Evolutionary conservation across 1,140 invertebrate genomes (phyloP).

Genomic region (Drosophila navojoa): DNA sequence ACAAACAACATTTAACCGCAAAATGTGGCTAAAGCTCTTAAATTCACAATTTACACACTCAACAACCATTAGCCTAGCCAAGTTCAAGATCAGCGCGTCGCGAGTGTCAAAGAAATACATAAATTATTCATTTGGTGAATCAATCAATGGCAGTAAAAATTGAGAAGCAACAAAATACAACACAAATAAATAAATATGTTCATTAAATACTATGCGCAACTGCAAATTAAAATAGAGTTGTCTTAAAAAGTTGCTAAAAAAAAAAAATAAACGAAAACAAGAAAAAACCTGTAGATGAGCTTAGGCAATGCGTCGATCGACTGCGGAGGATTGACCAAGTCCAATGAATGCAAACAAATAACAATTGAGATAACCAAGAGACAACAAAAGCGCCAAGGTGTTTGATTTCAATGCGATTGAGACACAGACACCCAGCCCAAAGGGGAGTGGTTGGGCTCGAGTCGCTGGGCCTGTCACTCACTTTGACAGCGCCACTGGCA

Average conservation of each 20-base stretch:
- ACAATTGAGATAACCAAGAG: conserved; percentile 27
- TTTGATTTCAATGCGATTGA: conserved; percentile 65
- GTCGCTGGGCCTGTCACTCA: conserved; percentile 24
- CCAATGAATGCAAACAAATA: conserved; percentile 59
- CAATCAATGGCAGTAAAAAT: conserved; percentile 41
- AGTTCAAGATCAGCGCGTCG: conserved; percentile 45
- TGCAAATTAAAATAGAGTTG: conserved; percentile 61
- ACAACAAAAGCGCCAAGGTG: conserved; percentile 59
- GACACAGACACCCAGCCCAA: conserved; percentile 19
- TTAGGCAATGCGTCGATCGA: conserved; percentile 32
- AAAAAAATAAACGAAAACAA: too few relatives aligned
- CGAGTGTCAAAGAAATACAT: conserved; percentile 29
- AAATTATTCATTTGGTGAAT: conserved; percentile 52
- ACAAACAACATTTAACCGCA: conserved; percentile 19
- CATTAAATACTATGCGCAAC: conserved; percentile 43
- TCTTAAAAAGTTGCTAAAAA: conserved; percentile 54
- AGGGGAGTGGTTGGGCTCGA: not conserved
- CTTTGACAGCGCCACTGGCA: conserved; percentile 57
- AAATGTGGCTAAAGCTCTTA: conserved; percentile 7
- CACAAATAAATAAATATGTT: conserved; percentile 22
- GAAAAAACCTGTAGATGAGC: conserved; percentile 29
- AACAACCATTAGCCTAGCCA: conserved; percentile 27
- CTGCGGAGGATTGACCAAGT: conserved; percentile 54
- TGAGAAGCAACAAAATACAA: not conserved
- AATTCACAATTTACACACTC: conserved; percentile 19